Percentiles rank a stretch among this genome's conserved stretches.
Conservation (phyloP, 2,113 vertebrate genomes). For the Ciconia stormi region DNA sequence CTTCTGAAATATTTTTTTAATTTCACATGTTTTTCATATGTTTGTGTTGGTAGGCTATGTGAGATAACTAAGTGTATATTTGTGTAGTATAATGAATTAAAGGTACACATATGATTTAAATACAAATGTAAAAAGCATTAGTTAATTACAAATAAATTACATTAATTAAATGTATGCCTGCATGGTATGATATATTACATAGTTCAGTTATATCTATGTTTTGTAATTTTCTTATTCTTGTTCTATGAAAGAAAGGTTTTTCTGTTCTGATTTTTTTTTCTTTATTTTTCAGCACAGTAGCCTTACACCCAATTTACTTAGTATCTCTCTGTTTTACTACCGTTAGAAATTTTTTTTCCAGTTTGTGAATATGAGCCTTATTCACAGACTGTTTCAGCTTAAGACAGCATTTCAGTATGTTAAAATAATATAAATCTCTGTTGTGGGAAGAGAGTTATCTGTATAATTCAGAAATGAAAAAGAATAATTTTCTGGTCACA, state of each 20-base stretch:
- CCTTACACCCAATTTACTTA: not conserved
- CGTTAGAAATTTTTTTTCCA: not conserved
- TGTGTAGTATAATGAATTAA: not conserved
- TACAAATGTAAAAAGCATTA: not conserved
- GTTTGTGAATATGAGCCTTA: not conserved
- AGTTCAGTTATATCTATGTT: not conserved
- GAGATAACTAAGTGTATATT: not conserved
- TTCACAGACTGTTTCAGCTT: not conserved
- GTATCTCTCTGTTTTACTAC: not conserved
- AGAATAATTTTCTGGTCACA: not conserved
- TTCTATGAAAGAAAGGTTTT: not conserved
- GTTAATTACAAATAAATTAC: not conserved
- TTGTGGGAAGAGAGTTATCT: not conserved
- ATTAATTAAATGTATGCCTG: not conserved
- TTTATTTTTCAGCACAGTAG: not conserved
- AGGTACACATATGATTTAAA: not conserved
- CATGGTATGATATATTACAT: not conserved
- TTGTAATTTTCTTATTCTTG: not conserved
- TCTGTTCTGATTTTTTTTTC: not conserved
- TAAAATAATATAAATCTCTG: not conserved
- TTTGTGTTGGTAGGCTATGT: not conserved
- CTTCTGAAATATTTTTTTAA: not conserved
- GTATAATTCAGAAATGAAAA: not conserved
- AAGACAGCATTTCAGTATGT: not conserved
- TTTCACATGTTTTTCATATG: not conserved